Evolutionary conservation across 2,113 vertebrate genomes (phyloP).

Genomic region (Dissostichus mawsoni): DNA sequence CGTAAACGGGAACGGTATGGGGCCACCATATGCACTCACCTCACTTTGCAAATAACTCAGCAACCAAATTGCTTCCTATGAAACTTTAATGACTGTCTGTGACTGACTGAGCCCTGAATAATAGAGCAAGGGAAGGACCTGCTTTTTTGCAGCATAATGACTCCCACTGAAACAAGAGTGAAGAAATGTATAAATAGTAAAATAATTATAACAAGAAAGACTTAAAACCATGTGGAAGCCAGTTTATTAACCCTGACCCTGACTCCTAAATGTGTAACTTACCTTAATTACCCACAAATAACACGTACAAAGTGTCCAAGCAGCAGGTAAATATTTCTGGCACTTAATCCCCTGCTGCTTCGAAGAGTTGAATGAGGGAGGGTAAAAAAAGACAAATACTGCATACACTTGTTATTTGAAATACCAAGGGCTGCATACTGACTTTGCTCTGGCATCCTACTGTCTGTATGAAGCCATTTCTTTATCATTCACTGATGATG

Average conservation of each 20-base stretch:
- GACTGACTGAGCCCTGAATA: constrained; percentile 81
- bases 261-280: constrained; percentile 34
- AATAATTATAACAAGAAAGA: constrained; percentile 53
- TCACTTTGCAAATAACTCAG: constrained; percentile 74
- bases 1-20: constrained; percentile 62
- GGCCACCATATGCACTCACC: constrained; percentile 67
- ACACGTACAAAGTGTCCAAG: constrained; percentile 16
- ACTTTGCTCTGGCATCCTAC: not conserved
- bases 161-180: constrained; percentile 62
- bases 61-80: constrained; percentile 77
- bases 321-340: constrained; percentile 60
- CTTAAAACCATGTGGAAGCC: constrained; percentile 18
- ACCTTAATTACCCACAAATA: constrained; percentile 45
- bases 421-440: not conserved
- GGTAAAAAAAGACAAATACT: not conserved
- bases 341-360: constrained; percentile 29
- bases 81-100: constrained; percentile 85
- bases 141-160: constrained; percentile 75
- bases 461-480: not conserved
- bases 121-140: constrained; percentile 72
- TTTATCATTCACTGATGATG: not conserved
- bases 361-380: not conserved
- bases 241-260: constrained; percentile 32
- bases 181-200: constrained; percentile 54
- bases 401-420: constrained; percentile 2